Evolutionary conservation across 2,888 invertebrate species (phyloP).

Genomic region (Ormyrus pomaceus): DNA sequence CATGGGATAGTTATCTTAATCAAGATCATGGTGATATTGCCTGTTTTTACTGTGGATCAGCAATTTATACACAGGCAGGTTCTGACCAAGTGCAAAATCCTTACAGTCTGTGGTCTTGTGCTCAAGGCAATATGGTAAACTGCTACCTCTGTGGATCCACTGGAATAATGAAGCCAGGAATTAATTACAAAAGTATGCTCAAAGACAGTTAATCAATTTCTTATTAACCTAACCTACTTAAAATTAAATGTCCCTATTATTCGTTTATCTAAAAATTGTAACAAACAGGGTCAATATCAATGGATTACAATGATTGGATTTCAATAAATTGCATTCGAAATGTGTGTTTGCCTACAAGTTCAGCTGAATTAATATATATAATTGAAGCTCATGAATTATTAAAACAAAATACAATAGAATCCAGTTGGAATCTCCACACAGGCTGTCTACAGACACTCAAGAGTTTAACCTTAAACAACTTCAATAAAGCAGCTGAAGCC

Average conservation of each 20-base stretch:
- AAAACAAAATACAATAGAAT: constrained; percentile 8
- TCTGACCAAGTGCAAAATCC: constrained; percentile 43
- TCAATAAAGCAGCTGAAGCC: not conserved
- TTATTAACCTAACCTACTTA: no score
- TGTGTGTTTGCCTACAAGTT: no score
- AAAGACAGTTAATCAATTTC: no score
- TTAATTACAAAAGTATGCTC: no score
- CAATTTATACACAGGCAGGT: constrained; percentile 32
- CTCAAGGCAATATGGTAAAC: constrained; percentile 55
- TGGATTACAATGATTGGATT: no score
- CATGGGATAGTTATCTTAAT: constrained; percentile 65
- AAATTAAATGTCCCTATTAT: no score
- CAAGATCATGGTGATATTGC: constrained; percentile 53
- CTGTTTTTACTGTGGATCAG: constrained; percentile 37
- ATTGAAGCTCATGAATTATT: constrained; percentile 15
- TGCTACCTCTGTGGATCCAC: constrained; percentile 52
- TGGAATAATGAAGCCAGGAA: constrained; percentile 18
- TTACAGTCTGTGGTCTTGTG: constrained; percentile 48
- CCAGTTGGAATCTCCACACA: no score
- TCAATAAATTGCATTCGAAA: no score
- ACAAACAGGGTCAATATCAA: no score
- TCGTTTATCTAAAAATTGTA: no score
- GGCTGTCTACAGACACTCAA: no score
- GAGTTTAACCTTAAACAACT: no score
- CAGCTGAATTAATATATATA: not conserved